Percentiles rank a stretch among this genome's conserved stretches.
phyloP scores from a whole-genome alignment of 2,797 vertebrate genomes.

The Peromyscus eremicus region DNA sequence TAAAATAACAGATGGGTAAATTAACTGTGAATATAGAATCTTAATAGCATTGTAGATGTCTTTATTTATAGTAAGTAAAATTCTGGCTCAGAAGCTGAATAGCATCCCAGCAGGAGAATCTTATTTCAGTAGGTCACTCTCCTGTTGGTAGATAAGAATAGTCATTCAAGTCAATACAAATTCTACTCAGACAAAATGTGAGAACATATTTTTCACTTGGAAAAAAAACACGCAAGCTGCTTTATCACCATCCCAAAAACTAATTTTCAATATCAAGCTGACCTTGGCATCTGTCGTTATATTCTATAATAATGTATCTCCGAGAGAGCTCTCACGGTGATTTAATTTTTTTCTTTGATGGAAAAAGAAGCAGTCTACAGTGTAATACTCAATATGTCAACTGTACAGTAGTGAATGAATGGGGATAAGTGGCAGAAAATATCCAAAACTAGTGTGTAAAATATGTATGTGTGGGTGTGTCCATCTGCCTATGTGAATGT shows the following conservation, averaged over 20 bases:
- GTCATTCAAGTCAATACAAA: constrained; percentile 25
- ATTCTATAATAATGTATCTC: not conserved
- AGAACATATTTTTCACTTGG: not conserved
- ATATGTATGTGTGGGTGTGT: not conserved
- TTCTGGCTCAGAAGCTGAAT: constrained; percentile 32
- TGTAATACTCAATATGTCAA: constrained; percentile 17
- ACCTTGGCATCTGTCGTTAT: not conserved
- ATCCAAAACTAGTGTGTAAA: not conserved
- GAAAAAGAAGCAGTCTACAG: not conserved
- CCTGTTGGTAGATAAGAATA: constrained; percentile 27
- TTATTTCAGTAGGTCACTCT: constrained; percentile 47
- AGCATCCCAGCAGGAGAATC: constrained; percentile 16
- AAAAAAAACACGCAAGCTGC: not conserved
- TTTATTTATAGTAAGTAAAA: constrained; percentile 44
- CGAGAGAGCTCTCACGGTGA: not conserved
- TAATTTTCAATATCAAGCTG: not conserved
- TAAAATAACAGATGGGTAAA: constrained; percentile 35
- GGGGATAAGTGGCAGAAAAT: not conserved
- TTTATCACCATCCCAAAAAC: constrained; percentile 31
- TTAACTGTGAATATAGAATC: constrained; percentile 10
- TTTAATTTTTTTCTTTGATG: constrained; percentile 28
- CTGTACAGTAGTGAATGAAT: not conserved
- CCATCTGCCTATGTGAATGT: not conserved
- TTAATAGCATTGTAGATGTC: not conserved
- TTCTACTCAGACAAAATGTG: constrained; percentile 15